phyloP scores from a whole-genome alignment of 2,888 invertebrate genomes.

The Coelopa pilipes region DNA sequence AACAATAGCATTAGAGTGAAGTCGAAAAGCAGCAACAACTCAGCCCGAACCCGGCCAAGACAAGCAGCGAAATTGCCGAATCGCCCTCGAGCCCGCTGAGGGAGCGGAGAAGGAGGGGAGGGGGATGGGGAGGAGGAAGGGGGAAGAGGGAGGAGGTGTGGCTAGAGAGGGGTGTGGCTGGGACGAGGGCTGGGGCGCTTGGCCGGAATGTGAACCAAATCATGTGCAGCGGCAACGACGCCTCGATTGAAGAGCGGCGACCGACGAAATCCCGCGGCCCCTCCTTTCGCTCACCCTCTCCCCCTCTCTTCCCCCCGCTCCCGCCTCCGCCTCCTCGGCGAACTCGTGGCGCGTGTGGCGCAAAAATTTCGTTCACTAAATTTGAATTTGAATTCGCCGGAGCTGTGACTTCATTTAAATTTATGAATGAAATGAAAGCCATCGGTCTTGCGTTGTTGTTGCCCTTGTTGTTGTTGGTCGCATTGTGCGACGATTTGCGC shows the following conservation, averaged over 20 bases:
- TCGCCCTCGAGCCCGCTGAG: too few species aligned
- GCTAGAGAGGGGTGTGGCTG: too few species aligned
- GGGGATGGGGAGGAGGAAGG: neutral
- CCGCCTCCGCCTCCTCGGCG: neutral
- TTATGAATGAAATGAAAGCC: constrained; percentile 14
- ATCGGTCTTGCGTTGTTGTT: neutral
- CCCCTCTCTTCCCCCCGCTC: neutral
- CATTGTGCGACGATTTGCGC: neutral
- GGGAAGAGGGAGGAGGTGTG: neutral
- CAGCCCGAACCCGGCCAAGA: too few species aligned
- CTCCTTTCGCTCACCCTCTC: neutral
- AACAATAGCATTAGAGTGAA: too few species aligned
- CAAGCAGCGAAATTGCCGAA: too few species aligned
- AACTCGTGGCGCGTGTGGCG: constrained; percentile 6
- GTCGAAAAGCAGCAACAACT: constrained; percentile 15
- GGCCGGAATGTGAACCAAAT: constrained; percentile 7
- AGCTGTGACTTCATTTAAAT: neutral
- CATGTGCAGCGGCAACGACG: neutral
- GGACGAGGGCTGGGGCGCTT: too few species aligned
- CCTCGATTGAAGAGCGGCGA: too few species aligned
- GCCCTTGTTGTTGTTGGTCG: neutral
- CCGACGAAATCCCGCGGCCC: too few species aligned
- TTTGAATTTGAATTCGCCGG: neutral
- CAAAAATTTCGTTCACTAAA: constrained; percentile 13
- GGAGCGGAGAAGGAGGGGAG: neutral